These are phyloP conservation scores for Amphipoea oculea DNA, from an alignment of 2,888 invertebrate genomes.

Conservation along the genomic window DNA sequence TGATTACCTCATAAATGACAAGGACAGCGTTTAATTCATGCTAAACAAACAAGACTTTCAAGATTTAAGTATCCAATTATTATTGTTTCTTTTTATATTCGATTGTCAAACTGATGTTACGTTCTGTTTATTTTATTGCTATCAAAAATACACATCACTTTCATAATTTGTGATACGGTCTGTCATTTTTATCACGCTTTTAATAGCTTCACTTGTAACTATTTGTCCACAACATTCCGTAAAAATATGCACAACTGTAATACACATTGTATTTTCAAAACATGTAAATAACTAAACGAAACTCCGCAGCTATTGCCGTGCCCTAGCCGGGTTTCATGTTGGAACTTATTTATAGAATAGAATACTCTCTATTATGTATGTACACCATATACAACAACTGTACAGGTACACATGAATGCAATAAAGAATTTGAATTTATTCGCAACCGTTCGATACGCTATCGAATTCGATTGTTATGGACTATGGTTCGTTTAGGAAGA, in stretches of 20 bases:
- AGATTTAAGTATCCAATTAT: background rate
- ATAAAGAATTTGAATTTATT: background rate
- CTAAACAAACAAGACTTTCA: background rate
- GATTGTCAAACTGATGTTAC: constrained; percentile 18
- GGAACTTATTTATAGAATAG: too few species aligned
- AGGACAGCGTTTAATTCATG: background rate
- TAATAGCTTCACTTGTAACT: too few species aligned
- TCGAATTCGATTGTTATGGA: background rate
- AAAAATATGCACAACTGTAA: background rate
- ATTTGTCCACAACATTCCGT: background rate
- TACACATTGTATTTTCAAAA: background rate
- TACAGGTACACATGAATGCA: too few species aligned
- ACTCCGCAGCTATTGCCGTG: background rate
- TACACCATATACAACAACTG: too few species aligned
- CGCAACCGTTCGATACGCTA: background rate
- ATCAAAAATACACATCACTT: too few species aligned
- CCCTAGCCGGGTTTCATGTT: too few species aligned
- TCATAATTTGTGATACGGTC: too few species aligned
- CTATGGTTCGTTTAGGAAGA: too few species aligned
- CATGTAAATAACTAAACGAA: background rate
- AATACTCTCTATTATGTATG: too few species aligned
- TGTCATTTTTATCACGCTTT: too few species aligned
- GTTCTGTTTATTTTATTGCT: constrained; percentile 2
- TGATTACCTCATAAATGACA: constrained; percentile 2
- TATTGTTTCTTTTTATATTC: background rate